Percentiles rank a stretch among this genome's conserved stretches.
phyloP scores from a whole-genome alignment of 2,113 vertebrate species.

The Podarcis raffonei region DNA sequence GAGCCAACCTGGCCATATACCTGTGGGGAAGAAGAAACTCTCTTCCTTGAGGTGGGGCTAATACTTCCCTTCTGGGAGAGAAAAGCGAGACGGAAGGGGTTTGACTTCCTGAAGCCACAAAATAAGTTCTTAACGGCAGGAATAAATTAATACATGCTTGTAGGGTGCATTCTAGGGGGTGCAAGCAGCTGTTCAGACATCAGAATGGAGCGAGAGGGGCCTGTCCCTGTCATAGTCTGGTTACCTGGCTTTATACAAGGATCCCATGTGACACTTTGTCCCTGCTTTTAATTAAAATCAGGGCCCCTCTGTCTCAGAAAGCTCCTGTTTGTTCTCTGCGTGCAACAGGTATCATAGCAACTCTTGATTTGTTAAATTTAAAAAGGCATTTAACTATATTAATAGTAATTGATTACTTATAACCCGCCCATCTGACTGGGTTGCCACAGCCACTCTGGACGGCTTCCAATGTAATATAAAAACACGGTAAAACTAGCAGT shows the following conservation, averaged over 20 bases:
- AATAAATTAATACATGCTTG: not conserved
- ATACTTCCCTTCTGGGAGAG: not conserved
- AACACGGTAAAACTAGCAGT: not conserved
- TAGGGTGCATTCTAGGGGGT: not conserved
- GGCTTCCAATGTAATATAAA: too few species aligned
- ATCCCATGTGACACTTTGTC: too few species aligned
- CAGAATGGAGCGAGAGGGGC: not conserved
- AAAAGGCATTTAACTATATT: not conserved
- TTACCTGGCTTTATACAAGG: not conserved
- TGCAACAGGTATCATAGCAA: not conserved
- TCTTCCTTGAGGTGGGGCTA: not conserved
- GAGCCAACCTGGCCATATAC: not conserved
- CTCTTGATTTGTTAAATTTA: not conserved
- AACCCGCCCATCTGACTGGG: too few species aligned
- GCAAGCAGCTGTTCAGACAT: not conserved
- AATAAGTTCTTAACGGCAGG: not conserved
- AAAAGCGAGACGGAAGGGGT: not conserved
- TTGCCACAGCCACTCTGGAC: too few species aligned
- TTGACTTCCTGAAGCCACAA: not conserved
- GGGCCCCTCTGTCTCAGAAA: not conserved
- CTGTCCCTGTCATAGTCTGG: not conserved
- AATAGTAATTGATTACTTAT: too few species aligned
- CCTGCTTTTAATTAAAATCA: not conserved
- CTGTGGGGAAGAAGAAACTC: not conserved
- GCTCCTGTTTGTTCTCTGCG: not conserved